A percentile compares a stretch with the other conserved stretches of the same genome.
Evolutionary conservation across 2,797 vertebrate genomes (phyloP).

Genomic region (Scolopax rusticola): DNA sequence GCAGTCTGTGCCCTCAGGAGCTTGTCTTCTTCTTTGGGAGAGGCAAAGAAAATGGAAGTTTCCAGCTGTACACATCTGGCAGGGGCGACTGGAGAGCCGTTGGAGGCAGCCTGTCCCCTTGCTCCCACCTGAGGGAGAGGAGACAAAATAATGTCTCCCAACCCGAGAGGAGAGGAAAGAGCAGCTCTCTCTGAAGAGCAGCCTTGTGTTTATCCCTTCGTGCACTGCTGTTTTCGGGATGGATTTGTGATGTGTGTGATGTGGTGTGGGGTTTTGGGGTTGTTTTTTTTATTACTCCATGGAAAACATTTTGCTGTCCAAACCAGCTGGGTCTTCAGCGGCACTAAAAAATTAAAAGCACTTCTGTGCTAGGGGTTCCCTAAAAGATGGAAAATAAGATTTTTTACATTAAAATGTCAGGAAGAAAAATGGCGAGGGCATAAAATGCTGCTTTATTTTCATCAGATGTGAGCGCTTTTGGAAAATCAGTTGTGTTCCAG

Average conservation of each 20-base stretch:
- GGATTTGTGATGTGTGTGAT: background rate
- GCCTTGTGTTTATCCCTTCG: background rate
- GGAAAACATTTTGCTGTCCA: background rate
- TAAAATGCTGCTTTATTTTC: conserved; percentile 40
- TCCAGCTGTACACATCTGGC: no score
- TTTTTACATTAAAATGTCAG: conserved; percentile 48
- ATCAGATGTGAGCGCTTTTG: conserved; percentile 10
- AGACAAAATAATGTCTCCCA: background rate
- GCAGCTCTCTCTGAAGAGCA: background rate
- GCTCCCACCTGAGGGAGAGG: no score
- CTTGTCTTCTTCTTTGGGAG: background rate
- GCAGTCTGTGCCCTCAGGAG: background rate
- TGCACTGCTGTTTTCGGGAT: background rate
- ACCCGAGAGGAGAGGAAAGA: background rate
- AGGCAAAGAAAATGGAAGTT: no score
- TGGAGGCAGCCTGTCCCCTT: no score
- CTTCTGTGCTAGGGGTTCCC: conserved; percentile 22
- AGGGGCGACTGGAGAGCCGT: no score
- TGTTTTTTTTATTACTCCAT: background rate
- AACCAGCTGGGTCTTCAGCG: background rate
- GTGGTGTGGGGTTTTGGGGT: background rate
- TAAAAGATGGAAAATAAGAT: conserved; percentile 38
- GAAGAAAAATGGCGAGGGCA: conserved; percentile 16
- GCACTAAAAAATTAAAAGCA: conserved; percentile 9
- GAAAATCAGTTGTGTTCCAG: conserved; percentile 5